Conservation (phyloP, 2,888 invertebrate species). For the Thereva unica region DNA sequence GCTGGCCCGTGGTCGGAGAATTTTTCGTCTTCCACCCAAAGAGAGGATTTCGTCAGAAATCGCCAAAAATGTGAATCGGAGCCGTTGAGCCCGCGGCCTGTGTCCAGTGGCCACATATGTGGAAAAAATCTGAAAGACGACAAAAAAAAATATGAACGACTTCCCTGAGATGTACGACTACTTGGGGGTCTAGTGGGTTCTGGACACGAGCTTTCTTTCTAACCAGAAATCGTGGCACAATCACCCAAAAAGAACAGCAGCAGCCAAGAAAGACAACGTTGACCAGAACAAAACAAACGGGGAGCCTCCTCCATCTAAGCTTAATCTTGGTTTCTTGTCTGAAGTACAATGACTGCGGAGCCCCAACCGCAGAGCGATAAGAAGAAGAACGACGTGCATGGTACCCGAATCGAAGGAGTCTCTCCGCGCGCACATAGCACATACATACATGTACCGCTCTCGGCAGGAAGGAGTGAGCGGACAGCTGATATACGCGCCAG, state of each 20-base stretch:
- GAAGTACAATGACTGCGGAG: too few species aligned
- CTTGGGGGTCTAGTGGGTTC: not conserved
- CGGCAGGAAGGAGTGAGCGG: not conserved
- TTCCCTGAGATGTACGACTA: constrained; percentile 8
- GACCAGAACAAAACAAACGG: too few species aligned
- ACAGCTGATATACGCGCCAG: too few species aligned
- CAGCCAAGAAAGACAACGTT: too few species aligned
- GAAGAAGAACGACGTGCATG: too few species aligned
- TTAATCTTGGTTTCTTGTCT: too few species aligned
- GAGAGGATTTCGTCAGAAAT: constrained; percentile 1
- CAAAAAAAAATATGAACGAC: constrained; percentile 15
- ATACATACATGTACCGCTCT: constrained; percentile 6
- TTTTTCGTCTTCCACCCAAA: not conserved
- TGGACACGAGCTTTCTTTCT: constrained; percentile 1
- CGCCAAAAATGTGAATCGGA: constrained; percentile 5
- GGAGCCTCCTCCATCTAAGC: too few species aligned
- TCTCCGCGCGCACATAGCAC: not conserved
- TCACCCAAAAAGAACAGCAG: not conserved
- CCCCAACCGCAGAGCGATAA: too few species aligned
- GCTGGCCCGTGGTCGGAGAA: too few species aligned
- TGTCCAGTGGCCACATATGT: not conserved
- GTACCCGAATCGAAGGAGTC: not conserved
- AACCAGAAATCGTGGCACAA: not conserved
- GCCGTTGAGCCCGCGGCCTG: constrained; percentile 5
- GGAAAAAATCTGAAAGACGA: not conserved